These are phyloP conservation scores for Bothrops jararaca DNA, from an alignment of 2,113 vertebrate genomes.

Conservation along the genomic window DNA sequence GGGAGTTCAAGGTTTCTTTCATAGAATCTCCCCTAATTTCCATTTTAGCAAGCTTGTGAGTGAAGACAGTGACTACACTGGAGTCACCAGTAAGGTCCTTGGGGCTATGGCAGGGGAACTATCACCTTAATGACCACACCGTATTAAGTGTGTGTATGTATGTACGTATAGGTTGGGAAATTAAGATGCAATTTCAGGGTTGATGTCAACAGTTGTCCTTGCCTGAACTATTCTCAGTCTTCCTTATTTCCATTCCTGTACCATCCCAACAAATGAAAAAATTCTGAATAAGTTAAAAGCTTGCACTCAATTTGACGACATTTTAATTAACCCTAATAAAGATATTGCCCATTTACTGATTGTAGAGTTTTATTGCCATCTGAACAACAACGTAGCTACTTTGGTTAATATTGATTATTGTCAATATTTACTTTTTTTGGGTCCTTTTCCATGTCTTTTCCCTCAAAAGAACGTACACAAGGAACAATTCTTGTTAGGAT, in stretches of 20 bases:
- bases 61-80: no score
- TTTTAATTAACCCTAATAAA: not conserved
- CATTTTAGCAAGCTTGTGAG: no score
- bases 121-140: not conserved
- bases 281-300: not conserved
- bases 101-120: no score
- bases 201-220: not conserved
- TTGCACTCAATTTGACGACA: not conserved
- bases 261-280: not conserved
- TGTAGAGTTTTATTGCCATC: not conserved
- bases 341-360: not conserved
- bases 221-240: not conserved
- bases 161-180: not conserved
- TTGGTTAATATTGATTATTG: not conserved
- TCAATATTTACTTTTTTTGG: constrained; percentile 28
- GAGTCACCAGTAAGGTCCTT: no score
- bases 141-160: not conserved
- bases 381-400: not conserved
- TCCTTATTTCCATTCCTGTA: not conserved
- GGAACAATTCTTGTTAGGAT: constrained; percentile 57
- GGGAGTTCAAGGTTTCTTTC: no score
- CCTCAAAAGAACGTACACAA: constrained; percentile 31
- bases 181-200: not conserved
- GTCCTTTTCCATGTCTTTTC: not conserved
- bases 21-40: no score